A percentile compares a stretch with the other conserved stretches of the same genome.
These are phyloP conservation scores for Osedax frankpressi DNA, from an alignment of 2,888 invertebrate species.

Conservation along the genomic window DNA sequence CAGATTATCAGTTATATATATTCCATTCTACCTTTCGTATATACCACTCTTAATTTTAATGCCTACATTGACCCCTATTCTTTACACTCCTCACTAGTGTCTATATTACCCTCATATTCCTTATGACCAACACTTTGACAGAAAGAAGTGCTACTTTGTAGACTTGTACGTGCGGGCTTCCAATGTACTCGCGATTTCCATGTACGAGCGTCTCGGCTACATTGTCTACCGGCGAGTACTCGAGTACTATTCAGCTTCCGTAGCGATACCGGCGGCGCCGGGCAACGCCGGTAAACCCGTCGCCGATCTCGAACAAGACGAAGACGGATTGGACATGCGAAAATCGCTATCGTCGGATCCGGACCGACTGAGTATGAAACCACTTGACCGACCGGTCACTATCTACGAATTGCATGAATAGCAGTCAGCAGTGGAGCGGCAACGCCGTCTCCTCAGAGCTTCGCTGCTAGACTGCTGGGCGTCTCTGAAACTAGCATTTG, in stretches of 20 bases:
- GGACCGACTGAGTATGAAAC: constrained; percentile 79
- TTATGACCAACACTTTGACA: constrained; percentile 48
- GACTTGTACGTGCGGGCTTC: constrained; percentile 95
- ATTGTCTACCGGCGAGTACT: constrained; percentile 87
- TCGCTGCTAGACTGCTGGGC: too few relatives aligned
- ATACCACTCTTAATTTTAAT: too few relatives aligned
- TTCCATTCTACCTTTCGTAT: too few relatives aligned
- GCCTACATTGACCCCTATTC: too few relatives aligned
- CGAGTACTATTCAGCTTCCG: constrained; percentile 71
- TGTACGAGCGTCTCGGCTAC: constrained; percentile 91
- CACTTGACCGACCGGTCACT: constrained; percentile 79
- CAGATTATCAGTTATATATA: too few relatives aligned
- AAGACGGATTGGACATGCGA: constrained; percentile 64
- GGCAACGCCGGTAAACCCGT: too few relatives aligned
- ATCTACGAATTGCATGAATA: constrained; percentile 73
- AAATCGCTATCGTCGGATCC: constrained; percentile 88
- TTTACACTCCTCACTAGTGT: too few relatives aligned
- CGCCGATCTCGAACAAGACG: constrained; percentile 76
- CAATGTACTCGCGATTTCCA: constrained; percentile 88
- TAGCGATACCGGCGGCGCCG: too few relatives aligned
- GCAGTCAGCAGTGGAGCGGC: neutral
- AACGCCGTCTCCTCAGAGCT: neutral
- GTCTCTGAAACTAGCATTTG: too few relatives aligned
- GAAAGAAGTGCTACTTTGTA: constrained; percentile 90
- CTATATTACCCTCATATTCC: too few relatives aligned